Percentiles rank a stretch among this genome's conserved stretches.
phyloP scores from a whole-genome alignment of 2,888 invertebrate genomes.

The Anorthoa munda region DNA sequence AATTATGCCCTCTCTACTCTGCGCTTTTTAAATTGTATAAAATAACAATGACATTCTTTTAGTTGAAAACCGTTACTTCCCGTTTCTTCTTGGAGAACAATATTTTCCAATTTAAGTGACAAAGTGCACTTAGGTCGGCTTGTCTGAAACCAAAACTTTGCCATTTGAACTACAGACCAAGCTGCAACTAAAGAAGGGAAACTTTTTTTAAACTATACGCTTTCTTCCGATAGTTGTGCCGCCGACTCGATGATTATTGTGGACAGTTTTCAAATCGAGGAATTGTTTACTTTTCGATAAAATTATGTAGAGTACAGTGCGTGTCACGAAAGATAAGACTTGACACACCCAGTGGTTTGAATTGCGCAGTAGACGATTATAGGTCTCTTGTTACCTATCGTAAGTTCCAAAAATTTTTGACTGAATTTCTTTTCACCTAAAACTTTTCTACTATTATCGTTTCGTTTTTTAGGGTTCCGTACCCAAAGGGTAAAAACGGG shows the following conservation, averaged over 20 bases:
- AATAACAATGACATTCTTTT: slow-evolving; percentile 76
- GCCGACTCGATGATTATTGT: slow-evolving; percentile 38
- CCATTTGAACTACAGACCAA: slow-evolving; percentile 87
- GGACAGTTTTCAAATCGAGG: slow-evolving; percentile 6
- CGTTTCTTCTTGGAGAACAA: slow-evolving; percentile 85
- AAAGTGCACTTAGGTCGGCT: slow-evolving; percentile 90
- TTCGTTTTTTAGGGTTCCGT: too few relatives aligned
- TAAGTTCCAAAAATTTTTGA: too few relatives aligned
- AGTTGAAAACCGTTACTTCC: slow-evolving; percentile 78
- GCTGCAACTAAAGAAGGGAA: slow-evolving; percentile 76
- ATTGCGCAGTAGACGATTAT: too few relatives aligned
- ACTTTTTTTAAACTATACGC: slow-evolving; percentile 76
- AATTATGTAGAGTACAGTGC: background rate
- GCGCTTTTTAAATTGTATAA: slow-evolving; percentile 70
- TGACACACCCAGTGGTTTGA: too few relatives aligned
- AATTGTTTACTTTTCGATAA: background rate
- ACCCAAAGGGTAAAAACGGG: too few relatives aligned
- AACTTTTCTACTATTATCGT: too few relatives aligned
- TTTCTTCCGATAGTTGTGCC: slow-evolving; percentile 50
- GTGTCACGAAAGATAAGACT: too few relatives aligned
- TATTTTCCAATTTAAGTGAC: slow-evolving; percentile 91
- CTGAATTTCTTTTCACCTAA: too few relatives aligned
- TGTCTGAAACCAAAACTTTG: slow-evolving; percentile 89
- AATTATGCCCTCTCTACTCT: slow-evolving; percentile 52
- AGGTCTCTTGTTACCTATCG: too few relatives aligned